Percentiles rank a stretch among this genome's conserved stretches.
These are phyloP conservation scores for Leucophora obtusa DNA, from an alignment of 2,888 invertebrate genomes.

Conservation along the genomic window DNA sequence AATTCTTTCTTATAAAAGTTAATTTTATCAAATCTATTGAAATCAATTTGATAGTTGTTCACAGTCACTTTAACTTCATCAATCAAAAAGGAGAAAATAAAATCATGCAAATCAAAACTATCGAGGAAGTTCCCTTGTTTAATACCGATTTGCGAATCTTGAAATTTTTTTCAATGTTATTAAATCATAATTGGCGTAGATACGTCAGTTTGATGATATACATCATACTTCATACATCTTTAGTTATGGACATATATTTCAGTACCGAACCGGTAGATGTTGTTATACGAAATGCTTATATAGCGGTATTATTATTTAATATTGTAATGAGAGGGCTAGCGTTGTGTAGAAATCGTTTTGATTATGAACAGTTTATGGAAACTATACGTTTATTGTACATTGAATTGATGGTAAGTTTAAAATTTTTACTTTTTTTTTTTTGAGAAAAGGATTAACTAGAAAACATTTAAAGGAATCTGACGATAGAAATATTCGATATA, in stretches of 20 bases:
- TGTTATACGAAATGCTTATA: slow-evolving; percentile 71
- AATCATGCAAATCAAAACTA: slow-evolving; percentile 32
- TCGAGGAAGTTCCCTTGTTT: slow-evolving; percentile 71
- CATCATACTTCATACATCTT: slow-evolving; percentile 67
- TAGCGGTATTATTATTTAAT: slow-evolving; percentile 72
- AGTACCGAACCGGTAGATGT: slow-evolving; percentile 70
- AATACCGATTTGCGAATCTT: slow-evolving; percentile 69
- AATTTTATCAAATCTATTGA: no score
- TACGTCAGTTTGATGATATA: slow-evolving; percentile 71
- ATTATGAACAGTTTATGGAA: slow-evolving; percentile 70
- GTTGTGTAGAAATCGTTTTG: slow-evolving; percentile 67
- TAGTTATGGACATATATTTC: slow-evolving; percentile 71
- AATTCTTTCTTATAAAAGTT: no score
- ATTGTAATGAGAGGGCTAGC: slow-evolving; percentile 68
- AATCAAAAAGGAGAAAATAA: no score
- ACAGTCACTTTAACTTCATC: no score
- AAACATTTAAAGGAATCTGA: slow-evolving; percentile 57
- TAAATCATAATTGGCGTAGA: slow-evolving; percentile 73
- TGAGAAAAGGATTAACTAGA: no score
- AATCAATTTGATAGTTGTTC: no score
- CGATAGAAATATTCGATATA: slow-evolving; percentile 60
- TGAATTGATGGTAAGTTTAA: slow-evolving; percentile 66
- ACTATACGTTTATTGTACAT: slow-evolving; percentile 67
- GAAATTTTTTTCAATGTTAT: slow-evolving; percentile 73
- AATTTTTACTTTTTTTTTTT: no score